Conservation (phyloP, 2,113 vertebrate species). For the Nettapus auritus region DNA sequence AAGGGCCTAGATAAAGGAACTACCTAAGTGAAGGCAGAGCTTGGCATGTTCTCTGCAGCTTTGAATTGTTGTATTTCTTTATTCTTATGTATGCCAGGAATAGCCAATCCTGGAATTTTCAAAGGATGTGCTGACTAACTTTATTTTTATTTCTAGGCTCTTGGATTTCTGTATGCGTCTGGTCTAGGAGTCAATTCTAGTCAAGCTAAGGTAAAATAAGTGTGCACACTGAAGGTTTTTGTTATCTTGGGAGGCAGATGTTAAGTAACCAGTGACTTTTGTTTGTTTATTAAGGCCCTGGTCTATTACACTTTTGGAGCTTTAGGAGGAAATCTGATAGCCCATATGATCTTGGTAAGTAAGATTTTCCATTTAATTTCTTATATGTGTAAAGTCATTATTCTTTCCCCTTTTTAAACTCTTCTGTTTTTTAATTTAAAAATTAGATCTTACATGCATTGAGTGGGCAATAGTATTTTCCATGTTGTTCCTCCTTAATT, state of each 20-base stretch:
- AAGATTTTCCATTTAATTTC: background rate
- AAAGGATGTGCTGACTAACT: background rate
- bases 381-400: background rate
- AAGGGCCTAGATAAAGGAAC: background rate
- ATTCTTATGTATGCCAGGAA: background rate
- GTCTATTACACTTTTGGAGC: slow-evolving; percentile 98
- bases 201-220: slow-evolving; percentile 88
- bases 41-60: background rate
- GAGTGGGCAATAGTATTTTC: background rate
- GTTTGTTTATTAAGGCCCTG: slow-evolving; percentile 82
- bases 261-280: background rate
- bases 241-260: background rate
- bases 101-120: background rate
- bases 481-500: background rate
- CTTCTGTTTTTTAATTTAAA: background rate
- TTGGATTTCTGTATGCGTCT: slow-evolving; percentile 96
- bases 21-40: background rate
- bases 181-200: slow-evolving; percentile 97
- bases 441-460: background rate
- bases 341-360: slow-evolving; percentile 98
- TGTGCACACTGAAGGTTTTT: no score
- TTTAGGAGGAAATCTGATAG: slow-evolving; percentile 93
- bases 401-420: background rate
- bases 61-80: background rate
- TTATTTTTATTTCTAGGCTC: slow-evolving; percentile 81